These are phyloP conservation scores for Drosophila sechellia DNA, from an alignment of 1,140 invertebrate species.

Conservation along the genomic window DNA sequence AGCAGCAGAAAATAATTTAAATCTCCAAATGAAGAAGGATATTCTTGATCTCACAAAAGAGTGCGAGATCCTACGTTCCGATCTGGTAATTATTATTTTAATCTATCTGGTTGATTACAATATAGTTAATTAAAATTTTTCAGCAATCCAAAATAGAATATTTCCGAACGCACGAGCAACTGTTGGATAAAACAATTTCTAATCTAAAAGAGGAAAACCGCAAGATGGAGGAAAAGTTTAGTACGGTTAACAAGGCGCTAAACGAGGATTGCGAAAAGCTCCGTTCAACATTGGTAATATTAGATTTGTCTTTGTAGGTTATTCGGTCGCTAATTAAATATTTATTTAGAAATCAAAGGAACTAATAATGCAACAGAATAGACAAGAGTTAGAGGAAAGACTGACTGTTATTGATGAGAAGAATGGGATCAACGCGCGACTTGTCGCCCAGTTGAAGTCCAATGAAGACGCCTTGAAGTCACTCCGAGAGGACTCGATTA, in stretches of 20 bases:
- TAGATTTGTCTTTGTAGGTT: background rate
- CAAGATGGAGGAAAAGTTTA: background rate
- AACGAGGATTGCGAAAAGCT: background rate
- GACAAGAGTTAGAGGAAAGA: background rate
- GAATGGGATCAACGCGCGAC: background rate
- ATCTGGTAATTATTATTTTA: conserved; percentile 17
- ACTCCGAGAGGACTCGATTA: background rate
- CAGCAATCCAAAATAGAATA: background rate
- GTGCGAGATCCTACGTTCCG: conserved; percentile 10
- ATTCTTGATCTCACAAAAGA: conserved; percentile 12
- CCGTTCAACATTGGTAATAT: conserved; percentile 21
- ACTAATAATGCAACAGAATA: background rate
- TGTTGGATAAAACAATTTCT: background rate
- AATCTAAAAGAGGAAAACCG: background rate
- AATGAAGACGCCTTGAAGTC: background rate
- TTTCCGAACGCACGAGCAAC: background rate
- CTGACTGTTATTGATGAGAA: background rate
- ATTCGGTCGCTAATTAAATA: background rate
- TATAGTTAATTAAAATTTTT: background rate
- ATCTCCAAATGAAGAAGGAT: background rate
- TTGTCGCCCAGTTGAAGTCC: background rate
- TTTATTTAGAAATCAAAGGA: conserved; percentile 27
- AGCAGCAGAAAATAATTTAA: conserved; percentile 4
- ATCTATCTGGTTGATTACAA: background rate
- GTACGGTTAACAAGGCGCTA: background rate